phyloP scores from a whole-genome alignment of 2,113 vertebrate species.

The Chroicocephalus ridibundus region DNA sequence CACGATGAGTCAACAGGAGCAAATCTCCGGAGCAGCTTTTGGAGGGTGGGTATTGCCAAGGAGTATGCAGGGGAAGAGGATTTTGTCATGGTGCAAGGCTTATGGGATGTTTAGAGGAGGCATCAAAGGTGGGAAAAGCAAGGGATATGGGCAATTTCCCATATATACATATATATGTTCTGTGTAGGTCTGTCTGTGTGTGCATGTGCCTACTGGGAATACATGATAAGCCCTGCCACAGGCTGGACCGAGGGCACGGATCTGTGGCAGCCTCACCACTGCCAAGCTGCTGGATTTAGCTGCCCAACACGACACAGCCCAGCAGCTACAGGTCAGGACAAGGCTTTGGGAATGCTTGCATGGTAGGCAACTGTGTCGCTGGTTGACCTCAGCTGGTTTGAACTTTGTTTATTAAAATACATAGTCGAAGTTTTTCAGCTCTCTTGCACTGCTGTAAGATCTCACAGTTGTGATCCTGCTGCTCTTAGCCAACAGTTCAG shows the following conservation, averaged over 20 bases:
- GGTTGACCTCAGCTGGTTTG: not conserved
- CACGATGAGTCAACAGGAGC: not conserved
- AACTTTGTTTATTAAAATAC: not conserved
- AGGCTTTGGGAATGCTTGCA: not conserved
- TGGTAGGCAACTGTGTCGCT: fast-evolving
- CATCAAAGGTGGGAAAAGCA: not conserved
- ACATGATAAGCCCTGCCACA: fast-evolving
- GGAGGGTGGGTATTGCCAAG: not conserved
- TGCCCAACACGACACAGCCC: fast-evolving
- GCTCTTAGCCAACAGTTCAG: not conserved
- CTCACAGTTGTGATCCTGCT: not conserved
- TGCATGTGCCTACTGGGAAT: not conserved
- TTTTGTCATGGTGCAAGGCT: not conserved
- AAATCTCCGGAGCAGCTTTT: not conserved
- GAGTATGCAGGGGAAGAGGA: not conserved
- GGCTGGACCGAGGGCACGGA: not conserved
- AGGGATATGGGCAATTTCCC: not conserved
- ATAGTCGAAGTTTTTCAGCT: not conserved
- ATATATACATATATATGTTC: not conserved
- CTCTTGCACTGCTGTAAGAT: not conserved
- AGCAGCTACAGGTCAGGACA: not conserved
- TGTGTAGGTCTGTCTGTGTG: not conserved
- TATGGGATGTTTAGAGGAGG: not conserved
- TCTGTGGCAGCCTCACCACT: not conserved
- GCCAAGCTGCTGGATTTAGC: not conserved